Conservation (phyloP, 2,797 vertebrate genomes). For the Periophthalmus magnuspinnatus region DNA sequence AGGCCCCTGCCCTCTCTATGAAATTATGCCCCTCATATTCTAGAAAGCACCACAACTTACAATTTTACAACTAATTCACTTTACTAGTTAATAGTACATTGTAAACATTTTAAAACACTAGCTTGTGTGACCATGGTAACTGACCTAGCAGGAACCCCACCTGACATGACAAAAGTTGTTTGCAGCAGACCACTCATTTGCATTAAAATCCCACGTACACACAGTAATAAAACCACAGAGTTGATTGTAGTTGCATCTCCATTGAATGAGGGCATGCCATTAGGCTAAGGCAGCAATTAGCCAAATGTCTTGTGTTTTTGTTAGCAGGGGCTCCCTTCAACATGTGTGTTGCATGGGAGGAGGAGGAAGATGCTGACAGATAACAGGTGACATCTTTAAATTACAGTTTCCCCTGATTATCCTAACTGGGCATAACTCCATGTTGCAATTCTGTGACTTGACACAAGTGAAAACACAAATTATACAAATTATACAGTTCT, state of each 20-base stretch:
- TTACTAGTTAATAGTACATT: neutral
- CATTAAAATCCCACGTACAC: neutral
- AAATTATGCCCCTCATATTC: no score
- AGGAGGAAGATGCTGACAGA: slow-evolving; percentile 47
- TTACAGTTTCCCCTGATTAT: slow-evolving; percentile 74
- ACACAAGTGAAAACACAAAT: slow-evolving; percentile 63
- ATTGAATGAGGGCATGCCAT: slow-evolving; percentile 36
- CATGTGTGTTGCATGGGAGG: slow-evolving; percentile 54
- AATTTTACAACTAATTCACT: neutral
- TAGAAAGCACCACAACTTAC: neutral
- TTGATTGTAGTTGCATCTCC: slow-evolving; percentile 16
- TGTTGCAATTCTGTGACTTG: slow-evolving; percentile 61
- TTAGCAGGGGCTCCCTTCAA: slow-evolving; percentile 17
- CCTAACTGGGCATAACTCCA: slow-evolving; percentile 70
- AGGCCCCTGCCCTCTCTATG: no score
- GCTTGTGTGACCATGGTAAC: neutral
- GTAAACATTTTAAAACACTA: neutral
- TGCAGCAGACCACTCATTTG: neutral
- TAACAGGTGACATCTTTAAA: slow-evolving; percentile 76
- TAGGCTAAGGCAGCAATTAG: slow-evolving; percentile 58
- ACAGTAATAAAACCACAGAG: neutral
- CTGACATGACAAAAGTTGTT: neutral
- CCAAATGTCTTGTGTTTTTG: slow-evolving; percentile 38
- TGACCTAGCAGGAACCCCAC: neutral
- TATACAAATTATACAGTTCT: slow-evolving; percentile 64